Evolutionary conservation across 2,113 vertebrate genomes (phyloP).

Genomic region (Xyrauchen texanus): DNA sequence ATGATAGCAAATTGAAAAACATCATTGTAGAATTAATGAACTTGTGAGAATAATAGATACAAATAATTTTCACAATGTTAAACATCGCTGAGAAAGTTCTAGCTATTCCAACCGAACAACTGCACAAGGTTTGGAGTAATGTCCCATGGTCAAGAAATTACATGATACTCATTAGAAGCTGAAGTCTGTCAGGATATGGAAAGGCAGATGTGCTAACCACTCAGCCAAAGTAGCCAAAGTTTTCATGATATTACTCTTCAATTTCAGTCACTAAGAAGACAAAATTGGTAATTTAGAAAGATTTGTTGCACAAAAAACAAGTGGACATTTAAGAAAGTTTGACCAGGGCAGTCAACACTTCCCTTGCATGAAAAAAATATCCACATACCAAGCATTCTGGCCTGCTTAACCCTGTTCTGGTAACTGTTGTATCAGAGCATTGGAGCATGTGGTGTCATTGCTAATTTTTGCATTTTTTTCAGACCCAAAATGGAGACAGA

Average conservation of each 20-base stretch:
- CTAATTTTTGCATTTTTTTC: neutral
- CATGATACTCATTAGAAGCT: conserved; percentile 27
- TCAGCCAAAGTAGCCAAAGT: neutral
- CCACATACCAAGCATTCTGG: neutral
- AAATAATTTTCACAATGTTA: neutral
- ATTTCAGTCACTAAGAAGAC: neutral
- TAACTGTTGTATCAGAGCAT: neutral
- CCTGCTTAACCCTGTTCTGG: neutral
- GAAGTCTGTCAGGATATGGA: neutral
- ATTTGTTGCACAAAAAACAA: neutral
- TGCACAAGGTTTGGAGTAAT: neutral
- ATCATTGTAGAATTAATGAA: neutral
- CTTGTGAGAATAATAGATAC: too few species aligned
- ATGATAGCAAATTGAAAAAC: too few species aligned
- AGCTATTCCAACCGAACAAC: neutral
- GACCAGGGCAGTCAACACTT: neutral
- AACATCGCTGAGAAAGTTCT: neutral
- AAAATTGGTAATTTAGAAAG: neutral
- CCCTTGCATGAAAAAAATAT: neutral
- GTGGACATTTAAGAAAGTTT: neutral
- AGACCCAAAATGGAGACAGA: conserved; percentile 23
- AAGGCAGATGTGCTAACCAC: neutral
- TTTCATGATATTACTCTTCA: neutral
- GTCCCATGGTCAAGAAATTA: neutral
- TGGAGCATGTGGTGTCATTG: conserved; percentile 8